Evolutionary conservation across 2,888 invertebrate genomes (phyloP).

Genomic region (Lymantria dispar): DNA sequence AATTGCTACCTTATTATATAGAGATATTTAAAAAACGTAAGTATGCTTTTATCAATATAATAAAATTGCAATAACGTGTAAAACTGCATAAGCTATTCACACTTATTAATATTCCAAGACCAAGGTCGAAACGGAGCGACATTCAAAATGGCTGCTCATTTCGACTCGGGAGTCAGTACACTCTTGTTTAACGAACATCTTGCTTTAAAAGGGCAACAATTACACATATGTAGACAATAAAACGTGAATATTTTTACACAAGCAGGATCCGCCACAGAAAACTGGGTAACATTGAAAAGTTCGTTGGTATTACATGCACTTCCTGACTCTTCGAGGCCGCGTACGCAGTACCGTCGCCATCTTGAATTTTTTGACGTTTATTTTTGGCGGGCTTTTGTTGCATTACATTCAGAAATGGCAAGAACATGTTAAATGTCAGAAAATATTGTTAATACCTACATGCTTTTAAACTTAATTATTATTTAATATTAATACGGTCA

Average conservation of each 20-base stretch:
- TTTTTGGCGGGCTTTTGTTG: slow-evolving; percentile 68
- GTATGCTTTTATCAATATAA: not conserved
- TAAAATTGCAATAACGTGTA: not conserved
- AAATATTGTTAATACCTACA: slow-evolving; percentile 13
- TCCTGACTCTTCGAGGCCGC: slow-evolving; percentile 71
- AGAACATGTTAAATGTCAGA: slow-evolving; percentile 36
- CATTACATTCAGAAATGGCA: slow-evolving; percentile 52
- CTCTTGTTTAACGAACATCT: slow-evolving; percentile 45
- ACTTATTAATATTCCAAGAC: slow-evolving; percentile 36
- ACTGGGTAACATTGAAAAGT: slow-evolving; percentile 78
- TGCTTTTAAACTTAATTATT: slow-evolving; percentile 15
- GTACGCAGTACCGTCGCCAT: slow-evolving; percentile 54
- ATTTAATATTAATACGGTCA: slow-evolving; percentile 12
- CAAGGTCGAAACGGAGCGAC: slow-evolving; percentile 39
- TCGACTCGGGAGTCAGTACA: slow-evolving; percentile 28
- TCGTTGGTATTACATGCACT: slow-evolving; percentile 80
- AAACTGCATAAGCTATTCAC: not conserved
- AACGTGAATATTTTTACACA: slow-evolving; percentile 48
- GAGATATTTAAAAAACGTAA: too few relatives aligned
- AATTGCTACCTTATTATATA: too few relatives aligned
- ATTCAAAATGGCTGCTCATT: slow-evolving; percentile 49
- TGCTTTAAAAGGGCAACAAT: slow-evolving; percentile 53
- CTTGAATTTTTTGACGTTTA: slow-evolving; percentile 77
- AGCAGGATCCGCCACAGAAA: slow-evolving; percentile 55
- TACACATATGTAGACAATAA: slow-evolving; percentile 40